Conservation (phyloP, 35 echinoderm and acorn worm genomes). For the Lytechinus pictus region DNA sequence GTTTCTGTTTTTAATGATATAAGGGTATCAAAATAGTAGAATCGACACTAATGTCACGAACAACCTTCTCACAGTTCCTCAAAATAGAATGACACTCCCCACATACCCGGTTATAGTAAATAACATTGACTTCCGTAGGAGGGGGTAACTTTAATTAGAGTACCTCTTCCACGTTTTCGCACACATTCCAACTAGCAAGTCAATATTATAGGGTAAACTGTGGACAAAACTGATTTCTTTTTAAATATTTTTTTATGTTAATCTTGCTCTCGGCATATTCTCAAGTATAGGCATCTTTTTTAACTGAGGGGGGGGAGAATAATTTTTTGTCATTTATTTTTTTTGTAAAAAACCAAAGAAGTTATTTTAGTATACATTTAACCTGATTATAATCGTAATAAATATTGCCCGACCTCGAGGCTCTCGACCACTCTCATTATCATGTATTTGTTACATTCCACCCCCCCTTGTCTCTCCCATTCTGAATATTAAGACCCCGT, state of each 20-base stretch:
- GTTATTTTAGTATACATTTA: too few species aligned
- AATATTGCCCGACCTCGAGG: too few species aligned
- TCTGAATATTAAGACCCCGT: too few species aligned
- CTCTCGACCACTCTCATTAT: too few species aligned
- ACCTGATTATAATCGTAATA: too few species aligned
- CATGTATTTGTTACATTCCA: too few species aligned
- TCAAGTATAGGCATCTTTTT: background rate
- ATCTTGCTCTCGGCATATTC: background rate
- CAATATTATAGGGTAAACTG: background rate
- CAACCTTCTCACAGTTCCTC: background rate
- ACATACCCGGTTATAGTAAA: background rate
- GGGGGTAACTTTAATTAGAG: background rate
- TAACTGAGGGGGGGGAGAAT: too few species aligned
- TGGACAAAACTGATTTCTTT: too few species aligned
- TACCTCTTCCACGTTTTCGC: background rate
- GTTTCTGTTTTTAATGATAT: too few species aligned
- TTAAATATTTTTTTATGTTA: background rate
- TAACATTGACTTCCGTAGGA: background rate
- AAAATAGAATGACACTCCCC: background rate
- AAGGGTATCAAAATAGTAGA: background rate
- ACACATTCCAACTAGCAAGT: background rate
- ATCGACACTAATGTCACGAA: background rate
- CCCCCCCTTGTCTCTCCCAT: too few species aligned
- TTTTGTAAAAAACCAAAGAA: too few species aligned
- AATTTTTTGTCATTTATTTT: too few species aligned